Base-by-base conservation (phyloP, 1,140 invertebrate genomes). In the Leptinotarsa lineolata region DNA sequence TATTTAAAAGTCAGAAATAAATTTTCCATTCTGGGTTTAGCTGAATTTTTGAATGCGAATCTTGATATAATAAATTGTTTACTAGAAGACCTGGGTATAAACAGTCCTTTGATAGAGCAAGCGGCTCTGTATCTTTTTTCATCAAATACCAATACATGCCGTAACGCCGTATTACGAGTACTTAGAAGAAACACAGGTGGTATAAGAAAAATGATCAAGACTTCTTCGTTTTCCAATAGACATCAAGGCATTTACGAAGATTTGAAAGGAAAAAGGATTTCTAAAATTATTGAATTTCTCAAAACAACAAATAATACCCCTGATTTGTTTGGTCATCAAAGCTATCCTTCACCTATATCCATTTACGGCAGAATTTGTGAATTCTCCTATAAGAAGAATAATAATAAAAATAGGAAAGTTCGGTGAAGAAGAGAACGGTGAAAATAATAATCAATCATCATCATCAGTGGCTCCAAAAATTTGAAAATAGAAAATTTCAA, bases 151-250 rank as follows among this genome's bases (percentile, higher is more conserved):
- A 16, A 8, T 64, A 48, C 4, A 73, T 22, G 8, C 24, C 22
- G 61, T 13, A 12, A 24, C 20, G 11, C 20, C 11, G 13, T 64
- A 20, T 64, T 24, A 64, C 11, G 13, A 20, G 61, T 64, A 24
- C 61, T 64, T 54, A 11, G n/a, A 54, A 54, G 48, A 54, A 54
- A 54, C n/a, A 54, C 48, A 12, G 48, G 48, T n/a, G n/a, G n/a
- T 54, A 54, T 54, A 54, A 54, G n/a, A 54, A 54, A 12, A 54
- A 54, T 11, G 11, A 11, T 16, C 61, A 64, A 22, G 21, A n/a
- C 61, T 64, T 11, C 21, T 64, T 22, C 61, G 11, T n/a, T n/a
- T n/a, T n/a, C n/a, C n/a, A n/a, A n/a, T 22, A 64, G 21, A 64
- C 61, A 11, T 20, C 20, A 20, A 64, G 12, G 12, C 21, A 64